Evolutionary conservation across 1,140 invertebrate species (phyloP), one percentile per base, ranked within the genome.

Genomic region (Lepidurus couesii): DNA sequence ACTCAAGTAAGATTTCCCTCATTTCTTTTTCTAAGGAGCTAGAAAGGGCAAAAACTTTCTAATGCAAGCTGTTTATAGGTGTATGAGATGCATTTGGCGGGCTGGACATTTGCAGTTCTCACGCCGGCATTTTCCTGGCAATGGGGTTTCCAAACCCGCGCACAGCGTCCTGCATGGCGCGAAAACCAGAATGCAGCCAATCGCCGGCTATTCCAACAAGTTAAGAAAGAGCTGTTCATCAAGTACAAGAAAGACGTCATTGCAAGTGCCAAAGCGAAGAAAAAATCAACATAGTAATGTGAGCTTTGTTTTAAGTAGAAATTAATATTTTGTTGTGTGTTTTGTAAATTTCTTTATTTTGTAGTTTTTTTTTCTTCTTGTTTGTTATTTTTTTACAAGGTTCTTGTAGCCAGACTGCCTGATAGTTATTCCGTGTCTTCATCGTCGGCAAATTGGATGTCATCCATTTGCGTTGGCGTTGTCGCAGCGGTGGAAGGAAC

Each of bases 21-120:
- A 1, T 78, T 16, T 34, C 42, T 74, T 74, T 24, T 76, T 1
- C 42, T 26, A 16, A n/a, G 0, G 75, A n/a, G 42, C 75, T 16
- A 26, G 3, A 78, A 42, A 47, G n/a, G 45, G 80, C 11, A 2
- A 77, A 76, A 9, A 47, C 73, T 13, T 75, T 77, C 82, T 81
- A 81, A 82, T 81, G 88, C 87, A 2, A 47, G 26, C 26, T 47
- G 9, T 21, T 65, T 13, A 24, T 87, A 96, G 94, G 93, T 96
- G 1, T 97, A 96, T 86, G 95, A 98, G 86, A 95, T 96, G 92
- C 94, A 91, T 83, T 89, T 96, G 26, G 92, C 94, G 53, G 95
- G 95, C 3, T 97, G 93, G 85, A 89, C 92, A 82, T 96, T 98
- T 85, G 89, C 91, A 82, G 95, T 98, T 0, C 88, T 97, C 5